phyloP scores from a whole-genome alignment of 2,113 vertebrate genomes.

The Sylvilagus bachmani region DNA sequence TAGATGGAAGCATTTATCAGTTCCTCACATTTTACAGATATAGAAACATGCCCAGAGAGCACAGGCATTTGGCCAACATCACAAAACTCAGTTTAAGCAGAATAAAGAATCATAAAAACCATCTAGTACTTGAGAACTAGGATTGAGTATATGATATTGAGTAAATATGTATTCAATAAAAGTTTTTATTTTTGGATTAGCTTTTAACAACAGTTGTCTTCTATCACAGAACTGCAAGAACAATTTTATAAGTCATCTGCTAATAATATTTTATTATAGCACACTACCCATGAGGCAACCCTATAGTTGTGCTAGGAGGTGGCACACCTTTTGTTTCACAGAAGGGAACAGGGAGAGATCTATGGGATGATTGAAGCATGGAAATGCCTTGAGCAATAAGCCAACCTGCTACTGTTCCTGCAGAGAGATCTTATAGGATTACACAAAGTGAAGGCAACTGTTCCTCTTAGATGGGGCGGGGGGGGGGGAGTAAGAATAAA shows the following conservation, averaged over 20 bases:
- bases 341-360: neutral
- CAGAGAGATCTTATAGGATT: neutral
- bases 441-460: neutral
- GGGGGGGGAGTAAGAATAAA: neutral
- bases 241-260: conserved; percentile 25
- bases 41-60: neutral
- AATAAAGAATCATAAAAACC: neutral
- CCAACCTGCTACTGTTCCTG: neutral
- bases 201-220: conserved; percentile 32
- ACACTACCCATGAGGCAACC: neutral
- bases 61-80: too few relatives aligned
- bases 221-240: neutral
- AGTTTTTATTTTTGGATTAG: neutral
- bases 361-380: neutral
- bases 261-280: conserved; percentile 6
- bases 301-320: neutral
- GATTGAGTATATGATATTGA: neutral
- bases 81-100: neutral
- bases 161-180: neutral
- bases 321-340: neutral
- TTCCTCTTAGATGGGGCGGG: neutral
- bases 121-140: neutral
- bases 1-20: neutral
- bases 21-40: neutral
- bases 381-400: neutral